phyloP scores from a whole-genome alignment of 1,140 invertebrate species.

The Drosophila parvula region DNA sequence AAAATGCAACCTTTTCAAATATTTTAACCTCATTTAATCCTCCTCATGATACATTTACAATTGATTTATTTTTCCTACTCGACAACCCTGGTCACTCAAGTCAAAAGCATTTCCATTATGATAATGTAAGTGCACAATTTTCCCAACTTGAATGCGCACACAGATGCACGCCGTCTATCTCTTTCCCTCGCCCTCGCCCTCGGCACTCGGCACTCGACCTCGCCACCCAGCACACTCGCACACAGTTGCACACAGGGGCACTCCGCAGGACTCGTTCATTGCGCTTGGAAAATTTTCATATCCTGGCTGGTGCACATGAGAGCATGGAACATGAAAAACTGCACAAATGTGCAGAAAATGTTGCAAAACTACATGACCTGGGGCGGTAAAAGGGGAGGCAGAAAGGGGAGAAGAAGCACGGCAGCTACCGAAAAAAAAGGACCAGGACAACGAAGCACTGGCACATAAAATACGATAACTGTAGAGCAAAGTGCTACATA shows the following conservation, averaged over 20 bases:
- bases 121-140: constrained; percentile 82
- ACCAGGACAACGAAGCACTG: constrained; percentile 47
- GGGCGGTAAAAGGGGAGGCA: neutral
- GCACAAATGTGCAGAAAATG: constrained; percentile 81
- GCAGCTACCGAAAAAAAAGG: constrained; percentile 14
- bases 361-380: constrained; percentile 71
- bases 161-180: constrained; percentile 39
- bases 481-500: constrained; percentile 76
- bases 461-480: constrained; percentile 82
- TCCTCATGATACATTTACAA: neutral
- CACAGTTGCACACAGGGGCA: neutral
- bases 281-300: constrained; percentile 79
- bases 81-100: constrained; percentile 72
- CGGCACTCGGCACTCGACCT: neutral
- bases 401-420: neutral
- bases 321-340: constrained; percentile 77
- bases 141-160: constrained; percentile 70
- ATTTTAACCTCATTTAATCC: no score
- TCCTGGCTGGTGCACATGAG: constrained; percentile 71
- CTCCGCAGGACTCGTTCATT: constrained; percentile 37
- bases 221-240: neutral
- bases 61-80: neutral
- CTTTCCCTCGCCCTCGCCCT: constrained; percentile 1
- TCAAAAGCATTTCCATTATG: constrained; percentile 81
- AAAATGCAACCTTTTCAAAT: no score